Conservation (phyloP, 30 jellyfish, hydroid and myxozoan species). For the Cassiopea andromeda region DNA sequence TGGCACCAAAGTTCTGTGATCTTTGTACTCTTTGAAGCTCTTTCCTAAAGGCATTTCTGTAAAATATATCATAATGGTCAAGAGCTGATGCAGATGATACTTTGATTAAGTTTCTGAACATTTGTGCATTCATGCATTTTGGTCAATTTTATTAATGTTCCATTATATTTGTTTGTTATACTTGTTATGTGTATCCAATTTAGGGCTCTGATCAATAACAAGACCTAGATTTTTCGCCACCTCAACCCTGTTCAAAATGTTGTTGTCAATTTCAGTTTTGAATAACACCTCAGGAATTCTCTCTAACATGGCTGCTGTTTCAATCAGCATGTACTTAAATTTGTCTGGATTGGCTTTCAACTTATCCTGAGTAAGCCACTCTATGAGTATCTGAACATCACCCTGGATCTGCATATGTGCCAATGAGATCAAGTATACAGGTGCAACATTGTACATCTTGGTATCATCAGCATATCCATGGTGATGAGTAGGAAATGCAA, state of each 20-base stretch:
- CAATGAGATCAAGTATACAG: conserved; percentile 46
- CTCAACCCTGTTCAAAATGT: conserved; percentile 56
- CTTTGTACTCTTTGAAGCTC: too few relatives aligned
- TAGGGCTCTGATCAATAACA: conserved; percentile 58
- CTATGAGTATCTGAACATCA: conserved; percentile 45
- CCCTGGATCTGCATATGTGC: conserved; percentile 76
- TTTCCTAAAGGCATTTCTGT: too few relatives aligned
- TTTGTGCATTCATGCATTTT: conserved; percentile 55
- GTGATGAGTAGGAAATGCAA: conserved; percentile 58
- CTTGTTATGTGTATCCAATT: conserved; percentile 64
- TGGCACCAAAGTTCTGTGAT: too few relatives aligned
- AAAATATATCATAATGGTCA: conserved; percentile 10
- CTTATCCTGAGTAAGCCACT: conserved; percentile 54
- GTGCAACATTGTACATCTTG: conserved; percentile 70
- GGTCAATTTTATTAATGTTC: conserved; percentile 51
- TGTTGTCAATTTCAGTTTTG: conserved; percentile 54
- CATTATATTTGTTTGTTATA: conserved; percentile 59
- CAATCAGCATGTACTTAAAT: conserved; percentile 63
- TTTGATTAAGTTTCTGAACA: conserved; percentile 52
- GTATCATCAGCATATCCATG: conserved; percentile 75
- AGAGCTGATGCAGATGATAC: conserved; percentile 55
- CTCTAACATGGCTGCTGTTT: conserved; percentile 58
- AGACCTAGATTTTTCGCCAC: conserved; percentile 60
- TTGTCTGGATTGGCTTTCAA: conserved; percentile 69
- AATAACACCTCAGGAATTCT: conserved; percentile 61